phyloP scores from a whole-genome alignment of 1,140 invertebrate species.

The Bombus haemorrhoidalis region DNA sequence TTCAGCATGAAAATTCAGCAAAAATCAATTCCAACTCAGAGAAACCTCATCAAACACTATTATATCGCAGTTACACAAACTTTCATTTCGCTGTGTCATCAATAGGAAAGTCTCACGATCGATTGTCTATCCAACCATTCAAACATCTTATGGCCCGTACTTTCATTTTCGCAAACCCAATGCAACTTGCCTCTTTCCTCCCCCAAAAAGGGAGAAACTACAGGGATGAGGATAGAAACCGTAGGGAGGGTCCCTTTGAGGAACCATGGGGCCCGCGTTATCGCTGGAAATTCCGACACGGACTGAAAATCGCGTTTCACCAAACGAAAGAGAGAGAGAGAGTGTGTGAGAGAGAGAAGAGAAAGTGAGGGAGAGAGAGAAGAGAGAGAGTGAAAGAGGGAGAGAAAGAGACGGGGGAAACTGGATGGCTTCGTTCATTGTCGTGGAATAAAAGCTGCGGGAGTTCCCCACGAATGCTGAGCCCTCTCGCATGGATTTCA shows the following conservation, averaged over 20 bases:
- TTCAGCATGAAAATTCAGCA: neutral
- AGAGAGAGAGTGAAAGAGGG: neutral
- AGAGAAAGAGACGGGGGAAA: neutral
- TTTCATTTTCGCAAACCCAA: neutral
- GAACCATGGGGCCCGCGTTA: neutral
- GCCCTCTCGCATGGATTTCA: conserved; percentile 76
- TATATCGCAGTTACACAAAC: neutral
- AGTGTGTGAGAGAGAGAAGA: neutral
- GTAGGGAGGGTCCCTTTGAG: neutral
- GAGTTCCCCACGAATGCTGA: conserved; percentile 59
- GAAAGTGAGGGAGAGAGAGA: neutral
- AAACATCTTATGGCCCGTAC: neutral
- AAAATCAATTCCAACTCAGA: neutral
- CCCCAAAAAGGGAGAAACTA: neutral
- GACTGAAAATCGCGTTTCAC: conserved; percentile 22
- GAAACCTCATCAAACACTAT: neutral
- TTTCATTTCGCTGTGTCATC: neutral
- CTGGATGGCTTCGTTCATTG: conserved; percentile 49
- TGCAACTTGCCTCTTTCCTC: neutral
- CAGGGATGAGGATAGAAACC: neutral
- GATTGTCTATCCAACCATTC: neutral
- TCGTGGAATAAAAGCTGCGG: conserved; percentile 56
- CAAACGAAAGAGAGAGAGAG: neutral
- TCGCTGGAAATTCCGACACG: conserved; percentile 11
- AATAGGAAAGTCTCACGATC: neutral